These are phyloP conservation scores for Sitophilus oryzae DNA, from an alignment of 1,140 invertebrate species.

Conservation along the genomic window DNA sequence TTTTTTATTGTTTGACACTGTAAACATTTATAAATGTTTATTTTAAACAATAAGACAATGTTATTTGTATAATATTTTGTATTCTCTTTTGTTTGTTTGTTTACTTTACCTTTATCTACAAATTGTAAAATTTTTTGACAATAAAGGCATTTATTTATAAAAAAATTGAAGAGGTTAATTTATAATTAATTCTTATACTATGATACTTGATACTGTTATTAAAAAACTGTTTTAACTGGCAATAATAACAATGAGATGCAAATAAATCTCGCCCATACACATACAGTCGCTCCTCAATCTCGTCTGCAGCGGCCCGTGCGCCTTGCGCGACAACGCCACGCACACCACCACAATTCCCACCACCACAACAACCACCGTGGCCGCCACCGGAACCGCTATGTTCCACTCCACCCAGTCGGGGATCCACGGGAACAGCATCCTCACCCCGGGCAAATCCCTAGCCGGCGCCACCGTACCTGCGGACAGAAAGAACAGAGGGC, in stretches of 20 bases:
- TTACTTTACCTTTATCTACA: no score
- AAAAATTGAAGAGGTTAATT: no score
- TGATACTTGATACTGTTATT: neutral
- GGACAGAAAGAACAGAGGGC: no score
- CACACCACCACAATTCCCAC: slow-evolving; percentile 85
- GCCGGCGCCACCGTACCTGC: slow-evolving; percentile 73
- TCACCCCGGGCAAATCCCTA: slow-evolving; percentile 53
- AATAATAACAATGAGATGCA: slow-evolving; percentile 10
- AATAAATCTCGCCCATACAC: slow-evolving; percentile 33
- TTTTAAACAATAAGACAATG: no score
- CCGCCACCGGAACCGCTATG: slow-evolving; percentile 75
- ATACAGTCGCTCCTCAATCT: slow-evolving; percentile 67
- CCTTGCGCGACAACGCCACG: slow-evolving; percentile 71
- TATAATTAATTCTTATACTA: no score
- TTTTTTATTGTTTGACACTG: no score
- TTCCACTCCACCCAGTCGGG: slow-evolving; percentile 81
- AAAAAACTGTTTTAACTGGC: slow-evolving; percentile 5
- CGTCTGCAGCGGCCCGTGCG: slow-evolving; percentile 66
- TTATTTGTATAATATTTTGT: no score
- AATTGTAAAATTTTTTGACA: no score
- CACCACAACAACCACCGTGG: slow-evolving; percentile 78
- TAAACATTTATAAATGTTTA: no score
- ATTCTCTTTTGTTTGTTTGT: no score
- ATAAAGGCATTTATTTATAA: no score
- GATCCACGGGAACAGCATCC: slow-evolving; percentile 68